Evolutionary conservation across 2,888 invertebrate species (phyloP), one percentile per base, ranked within the genome.

Genomic region (Xylota segnis): DNA sequence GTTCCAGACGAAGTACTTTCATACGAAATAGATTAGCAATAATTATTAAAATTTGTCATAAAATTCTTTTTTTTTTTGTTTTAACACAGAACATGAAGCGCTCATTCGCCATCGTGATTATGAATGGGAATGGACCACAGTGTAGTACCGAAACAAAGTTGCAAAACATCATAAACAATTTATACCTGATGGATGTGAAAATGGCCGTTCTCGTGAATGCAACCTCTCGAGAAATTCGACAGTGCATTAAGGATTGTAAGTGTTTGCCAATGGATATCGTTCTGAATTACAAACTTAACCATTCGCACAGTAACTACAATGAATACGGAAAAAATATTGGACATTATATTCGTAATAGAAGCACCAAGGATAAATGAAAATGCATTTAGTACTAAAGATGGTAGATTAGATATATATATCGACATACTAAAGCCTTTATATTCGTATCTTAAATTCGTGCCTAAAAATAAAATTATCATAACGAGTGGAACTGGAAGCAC

Each of bases 281-380:
- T 58, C 32, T 58, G 23, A 23, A 23, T 23, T 23, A 23, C n/a
- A 23, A 23, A 23, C 23, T 23, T 2, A 23, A 23, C 1, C 3
- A 3, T 23, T 23, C 23, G 3, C 23, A 1, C 9, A 72, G 72
- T 72, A n/a, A 72, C 37, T 16, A 0, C 29, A 6, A n/a, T 61
- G 16, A 40, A 72, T 6, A 9, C 12, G 0, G 18, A 23, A 5
- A 16, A 61, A 52, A 18, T 72, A 32, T 5, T 29, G 6, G 61
- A 72, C 37, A 61, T 72, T n/a, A 34, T 72, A 61, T 52, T 47
- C 16, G 40, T 72, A 0, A 52, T 72, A 52, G n/a, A 52, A 40
- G 50, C 61, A n/a, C 50, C 37, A 9, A 27, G 0, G 16, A 29
- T 0, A 16, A 23, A 12, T 0, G n/a, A 50, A 14, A 52, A 14